These are phyloP conservation scores for Mormyrus lacerda DNA, from an alignment of 2,113 vertebrate genomes.

Conservation along the genomic window DNA sequence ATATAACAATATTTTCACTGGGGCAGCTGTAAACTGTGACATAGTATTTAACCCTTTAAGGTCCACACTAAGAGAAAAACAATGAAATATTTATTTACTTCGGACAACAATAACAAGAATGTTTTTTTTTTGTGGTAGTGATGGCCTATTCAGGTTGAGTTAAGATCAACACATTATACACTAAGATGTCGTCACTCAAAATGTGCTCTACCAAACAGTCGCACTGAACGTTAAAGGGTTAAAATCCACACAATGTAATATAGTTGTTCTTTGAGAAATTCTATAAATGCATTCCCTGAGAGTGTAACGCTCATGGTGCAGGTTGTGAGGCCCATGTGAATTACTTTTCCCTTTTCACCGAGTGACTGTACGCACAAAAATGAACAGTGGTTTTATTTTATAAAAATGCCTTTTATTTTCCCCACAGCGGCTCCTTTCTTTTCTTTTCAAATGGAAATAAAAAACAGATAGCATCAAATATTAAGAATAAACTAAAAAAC, in stretches of 20 bases:
- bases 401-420: constrained; percentile 29
- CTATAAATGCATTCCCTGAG: not conserved
- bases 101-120: too few species aligned
- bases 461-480: not conserved
- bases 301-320: not conserved
- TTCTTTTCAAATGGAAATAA: constrained; percentile 14
- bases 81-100: too few species aligned
- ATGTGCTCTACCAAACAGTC: too few species aligned
- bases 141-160: too few species aligned
- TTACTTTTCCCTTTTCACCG: not conserved
- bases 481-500: constrained; percentile 7
- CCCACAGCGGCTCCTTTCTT: constrained; percentile 40
- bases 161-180: too few species aligned
- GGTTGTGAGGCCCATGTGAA: not conserved
- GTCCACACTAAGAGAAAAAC: too few species aligned
- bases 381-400: not conserved
- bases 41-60: too few species aligned
- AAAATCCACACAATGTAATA: not conserved
- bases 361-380: not conserved
- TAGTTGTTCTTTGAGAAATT: not conserved
- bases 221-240: too few species aligned
- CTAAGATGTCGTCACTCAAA: too few species aligned
- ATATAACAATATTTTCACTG: not conserved
- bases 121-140: too few species aligned
- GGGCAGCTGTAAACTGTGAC: not conserved